Conservation (phyloP, 2,888 invertebrate genomes). For the Liposcelis brunnea region DNA sequence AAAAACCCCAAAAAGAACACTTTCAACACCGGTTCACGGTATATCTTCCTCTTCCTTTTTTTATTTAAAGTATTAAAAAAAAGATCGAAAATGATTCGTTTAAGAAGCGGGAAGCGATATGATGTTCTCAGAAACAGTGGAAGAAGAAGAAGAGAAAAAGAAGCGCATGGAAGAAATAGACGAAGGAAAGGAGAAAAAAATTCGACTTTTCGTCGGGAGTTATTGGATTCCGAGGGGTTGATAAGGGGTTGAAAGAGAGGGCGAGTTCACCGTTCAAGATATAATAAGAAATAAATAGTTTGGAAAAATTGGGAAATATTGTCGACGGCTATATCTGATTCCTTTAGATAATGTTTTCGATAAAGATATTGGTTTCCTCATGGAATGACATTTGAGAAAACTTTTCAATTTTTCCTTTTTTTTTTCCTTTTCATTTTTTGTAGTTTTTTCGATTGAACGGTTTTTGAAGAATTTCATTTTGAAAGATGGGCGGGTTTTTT, state of each 20-base stretch:
- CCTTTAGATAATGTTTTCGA: too few relatives aligned
- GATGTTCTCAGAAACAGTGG: not conserved
- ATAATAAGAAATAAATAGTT: constrained; percentile 6
- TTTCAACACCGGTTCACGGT: too few relatives aligned
- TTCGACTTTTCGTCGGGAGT: constrained; percentile 3
- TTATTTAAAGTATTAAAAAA: not conserved
- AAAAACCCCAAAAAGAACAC: too few relatives aligned
- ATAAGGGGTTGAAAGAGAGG: not conserved
- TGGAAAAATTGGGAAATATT: constrained; percentile 6
- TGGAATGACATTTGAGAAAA: too few relatives aligned
- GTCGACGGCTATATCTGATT: not conserved
- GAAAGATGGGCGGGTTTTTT: too few relatives aligned
- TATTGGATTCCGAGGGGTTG: constrained; percentile 4
- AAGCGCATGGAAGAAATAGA: not conserved
- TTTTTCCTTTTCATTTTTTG: too few relatives aligned
- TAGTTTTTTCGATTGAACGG: too few relatives aligned
- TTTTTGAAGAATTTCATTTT: too few relatives aligned
- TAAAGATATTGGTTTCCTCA: too few relatives aligned
- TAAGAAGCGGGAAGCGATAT: not conserved
- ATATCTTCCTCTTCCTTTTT: not conserved
- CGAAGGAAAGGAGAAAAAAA: not conserved
- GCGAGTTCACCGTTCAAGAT: constrained; percentile 2
- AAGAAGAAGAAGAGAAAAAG: not conserved
- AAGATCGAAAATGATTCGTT: not conserved
- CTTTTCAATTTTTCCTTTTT: too few relatives aligned